A percentile compares a stretch with the other conserved stretches of the same genome.
Evolutionary conservation across 2,797 vertebrate species (phyloP).

Genomic region (Merluccius polli): DNA sequence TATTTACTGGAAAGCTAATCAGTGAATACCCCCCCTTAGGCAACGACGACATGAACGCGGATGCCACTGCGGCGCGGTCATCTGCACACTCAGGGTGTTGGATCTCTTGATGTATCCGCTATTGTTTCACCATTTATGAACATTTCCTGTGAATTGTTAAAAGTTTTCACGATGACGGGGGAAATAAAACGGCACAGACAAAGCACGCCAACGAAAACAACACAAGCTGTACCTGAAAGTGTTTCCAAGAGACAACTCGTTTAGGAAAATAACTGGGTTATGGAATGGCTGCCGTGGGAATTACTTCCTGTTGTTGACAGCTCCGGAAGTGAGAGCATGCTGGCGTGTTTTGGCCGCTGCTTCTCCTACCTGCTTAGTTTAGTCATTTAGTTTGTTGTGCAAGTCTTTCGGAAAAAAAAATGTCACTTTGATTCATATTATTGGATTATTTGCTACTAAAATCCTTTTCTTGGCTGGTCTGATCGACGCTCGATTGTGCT

Average conservation of each 20-base stretch:
- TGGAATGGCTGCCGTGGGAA: constrained; percentile 17
- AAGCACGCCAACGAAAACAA: constrained; percentile 19
- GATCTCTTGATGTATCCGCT: constrained; percentile 35
- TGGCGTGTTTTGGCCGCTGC: too few relatives aligned
- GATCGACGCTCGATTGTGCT: too few relatives aligned
- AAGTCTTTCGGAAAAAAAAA: too few relatives aligned
- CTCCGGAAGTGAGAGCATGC: constrained; percentile 3
- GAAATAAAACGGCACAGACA: constrained; percentile 23
- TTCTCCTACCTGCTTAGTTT: too few relatives aligned
- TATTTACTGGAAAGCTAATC: constrained; percentile 52
- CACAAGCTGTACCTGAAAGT: background rate
- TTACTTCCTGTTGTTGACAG: constrained; percentile 44
- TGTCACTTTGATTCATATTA: too few relatives aligned
- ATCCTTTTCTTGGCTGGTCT: too few relatives aligned
- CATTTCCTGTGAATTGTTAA: constrained; percentile 37
- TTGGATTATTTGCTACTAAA: too few relatives aligned
- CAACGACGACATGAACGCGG: constrained; percentile 23
- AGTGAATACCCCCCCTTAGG: constrained; percentile 11
- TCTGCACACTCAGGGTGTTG: constrained; percentile 31
- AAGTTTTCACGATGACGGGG: constrained; percentile 30
- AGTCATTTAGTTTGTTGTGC: too few relatives aligned
- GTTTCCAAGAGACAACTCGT: constrained; percentile 1
- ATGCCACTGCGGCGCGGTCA: constrained; percentile 27
- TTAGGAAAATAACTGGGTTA: background rate
- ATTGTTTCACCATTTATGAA: constrained; percentile 13